A percentile compares a stretch with the other conserved stretches of the same genome.
These are phyloP conservation scores for Solea solea DNA, from an alignment of 2,113 vertebrate genomes.

Conservation along the genomic window DNA sequence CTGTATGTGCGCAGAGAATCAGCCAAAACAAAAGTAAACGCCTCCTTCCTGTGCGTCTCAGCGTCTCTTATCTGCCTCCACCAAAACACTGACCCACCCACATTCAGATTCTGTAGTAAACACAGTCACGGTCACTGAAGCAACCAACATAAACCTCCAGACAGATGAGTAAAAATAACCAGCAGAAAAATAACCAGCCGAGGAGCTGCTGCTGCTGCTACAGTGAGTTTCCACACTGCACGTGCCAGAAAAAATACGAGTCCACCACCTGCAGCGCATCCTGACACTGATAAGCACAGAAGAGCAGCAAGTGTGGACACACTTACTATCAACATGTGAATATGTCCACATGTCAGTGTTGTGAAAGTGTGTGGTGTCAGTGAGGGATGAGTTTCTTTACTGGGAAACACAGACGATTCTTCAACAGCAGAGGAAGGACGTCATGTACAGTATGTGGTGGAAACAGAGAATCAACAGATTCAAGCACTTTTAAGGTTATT, in stretches of 20 bases:
- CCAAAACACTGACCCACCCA: constrained; percentile 69
- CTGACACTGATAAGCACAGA: constrained; percentile 20
- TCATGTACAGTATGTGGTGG: no score
- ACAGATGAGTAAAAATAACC: constrained; percentile 74
- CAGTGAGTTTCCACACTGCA: constrained; percentile 53
- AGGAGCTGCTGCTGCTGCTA: background rate
- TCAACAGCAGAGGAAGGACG: no score
- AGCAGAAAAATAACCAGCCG: constrained; percentile 72
- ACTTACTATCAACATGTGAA: constrained; percentile 29
- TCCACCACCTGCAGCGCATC: constrained; percentile 10
- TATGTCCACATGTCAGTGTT: constrained; percentile 52
- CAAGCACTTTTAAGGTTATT: no score
- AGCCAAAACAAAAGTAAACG: no score
- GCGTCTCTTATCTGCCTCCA: constrained; percentile 68
- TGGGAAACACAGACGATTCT: constrained; percentile 12
- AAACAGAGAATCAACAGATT: no score
- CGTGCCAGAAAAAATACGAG: constrained; percentile 51
- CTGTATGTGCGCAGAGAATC: no score
- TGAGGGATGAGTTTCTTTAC: constrained; percentile 38
- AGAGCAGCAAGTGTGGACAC: constrained; percentile 29
- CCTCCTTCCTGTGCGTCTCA: no score
- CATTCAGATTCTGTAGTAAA: constrained; percentile 47
- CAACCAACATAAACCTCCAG: constrained; percentile 37
- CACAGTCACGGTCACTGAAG: constrained; percentile 18
- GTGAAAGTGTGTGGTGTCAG: constrained; percentile 51